Base-by-base conservation (phyloP, 2,797 vertebrate species). In the Dryobates pubescens region DNA sequence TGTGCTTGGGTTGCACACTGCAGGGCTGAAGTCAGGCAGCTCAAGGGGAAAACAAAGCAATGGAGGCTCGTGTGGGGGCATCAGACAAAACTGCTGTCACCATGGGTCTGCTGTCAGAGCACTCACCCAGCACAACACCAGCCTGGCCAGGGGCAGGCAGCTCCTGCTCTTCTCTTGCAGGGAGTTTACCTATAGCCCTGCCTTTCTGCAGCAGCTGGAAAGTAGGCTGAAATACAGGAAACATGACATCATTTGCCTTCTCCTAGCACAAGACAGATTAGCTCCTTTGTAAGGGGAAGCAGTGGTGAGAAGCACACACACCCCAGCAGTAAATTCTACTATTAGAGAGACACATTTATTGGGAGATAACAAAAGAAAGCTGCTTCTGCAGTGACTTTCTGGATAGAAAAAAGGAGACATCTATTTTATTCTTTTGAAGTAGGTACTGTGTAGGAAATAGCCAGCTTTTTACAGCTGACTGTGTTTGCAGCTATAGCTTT, bases 301-400 rank as follows among this genome's bases (percentile, higher is more conserved):
- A 68, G 80, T 24, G 34, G 92, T 94, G 93, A 96, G 95, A 95
- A 96, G 95, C 80, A 53, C 85, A 91, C 92, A 89, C 87, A 82
- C 91, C 91, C 93, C 92, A 90, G 95, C 93, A 96, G 93, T 96
- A 94, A 96, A 96, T 95, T 91, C 93, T 91, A 80, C 93, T 95
- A 84, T 95, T 94, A 94, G 51, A 82, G 87, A 93, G 93, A 94
- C 94, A 94, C 93, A 59, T 95, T 96, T 95, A 95, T 94, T 94
- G 89, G 94, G 82, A 96, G 89, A 96, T 95, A 94, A 95, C 94
- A 96, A 94, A 93, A 94, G 90, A 95, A 94, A 95, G 93, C 91
- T 96, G 93, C 94, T 90, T 95, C 95, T 95, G 69, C 92, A 74
- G 81, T 93, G 94, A 94, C 93, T 94, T 95, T 96, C 71, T 91